A percentile compares a stretch with the other conserved stretches of the same genome.
Conservation (phyloP, 1,140 invertebrate genomes). For the Pogonus chalceus region DNA sequence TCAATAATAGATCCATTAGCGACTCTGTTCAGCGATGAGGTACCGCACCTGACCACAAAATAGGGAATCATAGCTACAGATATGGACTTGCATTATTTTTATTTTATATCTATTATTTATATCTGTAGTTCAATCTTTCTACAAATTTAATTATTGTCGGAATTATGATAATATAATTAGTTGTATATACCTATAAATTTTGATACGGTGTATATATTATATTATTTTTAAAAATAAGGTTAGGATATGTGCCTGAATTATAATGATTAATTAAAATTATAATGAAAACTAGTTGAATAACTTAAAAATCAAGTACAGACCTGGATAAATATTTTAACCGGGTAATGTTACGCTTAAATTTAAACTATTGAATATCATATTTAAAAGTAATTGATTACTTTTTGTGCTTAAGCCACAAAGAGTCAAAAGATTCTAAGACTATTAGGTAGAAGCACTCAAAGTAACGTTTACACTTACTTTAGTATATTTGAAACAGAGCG, state of each 20-base stretch:
- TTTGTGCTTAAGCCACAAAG: neutral
- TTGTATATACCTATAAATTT: too few species aligned
- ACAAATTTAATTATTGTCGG: too few species aligned
- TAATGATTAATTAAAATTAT: too few species aligned
- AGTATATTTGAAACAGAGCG: neutral
- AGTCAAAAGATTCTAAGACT: too few species aligned
- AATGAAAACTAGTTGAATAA: neutral
- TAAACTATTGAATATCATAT: neutral
- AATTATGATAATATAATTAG: too few species aligned
- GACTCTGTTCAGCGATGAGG: neutral
- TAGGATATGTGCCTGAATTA: too few species aligned
- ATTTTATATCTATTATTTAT: too few species aligned
- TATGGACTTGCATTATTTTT: neutral
- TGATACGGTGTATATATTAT: too few species aligned
- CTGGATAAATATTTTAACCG: neutral
- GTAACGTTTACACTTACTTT: neutral
- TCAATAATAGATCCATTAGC: constrained; percentile 6
- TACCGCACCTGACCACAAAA: neutral
- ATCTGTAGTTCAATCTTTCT: too few species aligned
- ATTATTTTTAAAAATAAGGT: too few species aligned
- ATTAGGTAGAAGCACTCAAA: neutral
- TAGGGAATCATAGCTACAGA: neutral
- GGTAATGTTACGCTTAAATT: neutral
- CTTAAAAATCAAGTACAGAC: neutral
- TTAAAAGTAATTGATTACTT: constrained; percentile 2